Base-by-base conservation (phyloP, 2,113 vertebrate species). In the Diadophis punctatus region DNA sequence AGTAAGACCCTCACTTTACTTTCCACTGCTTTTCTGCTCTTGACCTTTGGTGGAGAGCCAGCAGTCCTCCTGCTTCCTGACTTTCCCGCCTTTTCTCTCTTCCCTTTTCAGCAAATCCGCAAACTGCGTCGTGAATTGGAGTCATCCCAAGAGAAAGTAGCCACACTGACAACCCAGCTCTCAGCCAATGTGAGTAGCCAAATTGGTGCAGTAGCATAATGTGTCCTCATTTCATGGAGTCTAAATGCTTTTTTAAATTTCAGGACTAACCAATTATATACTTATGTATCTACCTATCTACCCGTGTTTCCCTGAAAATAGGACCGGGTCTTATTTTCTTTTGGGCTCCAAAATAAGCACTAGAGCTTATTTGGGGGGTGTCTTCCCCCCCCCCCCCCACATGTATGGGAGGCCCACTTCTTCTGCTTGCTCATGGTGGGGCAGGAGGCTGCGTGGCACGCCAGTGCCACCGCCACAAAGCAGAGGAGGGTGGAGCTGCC, bases 131-230 rank as follows among this genome's bases (percentile, higher is more conserved):
- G 99, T 0, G 99, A 99, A 93, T 97, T 99, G 96, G 99, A 99
- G 91, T 99, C 99, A 0, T 99, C 99, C 0, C 99, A 99, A 96
- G 99, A 99, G 96, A 99, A 99, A 91, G 99, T 99, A 96, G 99
- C 99, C 86, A 98, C 97, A 3, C 96, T 99, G 94, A 99, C 99
- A 0, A 98, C 98, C 7, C 99, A 99, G 97, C 98, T 99, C 9
- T 98, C 98, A 0, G 98, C 98, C 90, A 99, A 99, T 0, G 99
- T 99, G 98, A 96, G 99, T 98, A 46, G 80, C 43, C 0, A 0
- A 10, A 51, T 0, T 0, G 34, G 6, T 92, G 10, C 20, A 43
- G 8, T 39, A 56, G 27, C 27, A 90, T 25, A 58, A 46, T 58
- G 80, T 27, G 27, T 22, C 90, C 22, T 48, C 7, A 14, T 56